Evolutionary conservation across 2,888 invertebrate species (phyloP).

Genomic region (Limnephilus marmoratus): DNA sequence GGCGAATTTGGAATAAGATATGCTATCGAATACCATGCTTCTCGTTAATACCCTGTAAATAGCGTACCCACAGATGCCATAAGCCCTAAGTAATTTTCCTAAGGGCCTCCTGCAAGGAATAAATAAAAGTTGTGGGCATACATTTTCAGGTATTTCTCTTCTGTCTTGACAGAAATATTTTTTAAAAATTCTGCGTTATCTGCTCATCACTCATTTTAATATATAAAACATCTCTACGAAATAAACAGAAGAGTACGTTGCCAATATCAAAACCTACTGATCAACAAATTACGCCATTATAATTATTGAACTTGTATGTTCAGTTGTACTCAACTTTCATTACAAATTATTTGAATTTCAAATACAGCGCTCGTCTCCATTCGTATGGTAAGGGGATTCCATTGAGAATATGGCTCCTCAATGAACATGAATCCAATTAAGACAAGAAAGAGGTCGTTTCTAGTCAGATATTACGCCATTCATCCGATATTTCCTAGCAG

Average conservation of each 20-base stretch:
- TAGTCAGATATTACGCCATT: background rate
- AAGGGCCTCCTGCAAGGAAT: too few relatives aligned
- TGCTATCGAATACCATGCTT: too few relatives aligned
- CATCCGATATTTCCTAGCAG: slow-evolving; percentile 18
- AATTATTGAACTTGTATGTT: background rate
- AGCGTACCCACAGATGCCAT: too few relatives aligned
- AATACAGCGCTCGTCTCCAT: slow-evolving; percentile 11
- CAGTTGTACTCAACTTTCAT: slow-evolving; percentile 17
- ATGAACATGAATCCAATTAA: slow-evolving; percentile 5
- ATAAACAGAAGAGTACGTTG: background rate
- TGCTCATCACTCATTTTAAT: too few relatives aligned
- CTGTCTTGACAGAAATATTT: background rate
- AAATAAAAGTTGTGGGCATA: background rate
- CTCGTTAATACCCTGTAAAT: too few relatives aligned
- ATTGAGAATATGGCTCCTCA: background rate
- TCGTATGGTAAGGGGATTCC: slow-evolving; percentile 29
- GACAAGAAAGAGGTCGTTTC: slow-evolving; percentile 15
- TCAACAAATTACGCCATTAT: background rate
- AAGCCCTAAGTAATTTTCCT: too few relatives aligned
- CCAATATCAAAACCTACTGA: background rate
- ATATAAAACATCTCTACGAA: background rate
- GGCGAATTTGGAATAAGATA: too few relatives aligned
- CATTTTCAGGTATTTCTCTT: background rate
- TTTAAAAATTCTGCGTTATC: too few relatives aligned
- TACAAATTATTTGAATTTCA: slow-evolving; percentile 8